Base-by-base conservation (phyloP, 2,888 invertebrate genomes). In the Eupelmus urozonus region DNA sequence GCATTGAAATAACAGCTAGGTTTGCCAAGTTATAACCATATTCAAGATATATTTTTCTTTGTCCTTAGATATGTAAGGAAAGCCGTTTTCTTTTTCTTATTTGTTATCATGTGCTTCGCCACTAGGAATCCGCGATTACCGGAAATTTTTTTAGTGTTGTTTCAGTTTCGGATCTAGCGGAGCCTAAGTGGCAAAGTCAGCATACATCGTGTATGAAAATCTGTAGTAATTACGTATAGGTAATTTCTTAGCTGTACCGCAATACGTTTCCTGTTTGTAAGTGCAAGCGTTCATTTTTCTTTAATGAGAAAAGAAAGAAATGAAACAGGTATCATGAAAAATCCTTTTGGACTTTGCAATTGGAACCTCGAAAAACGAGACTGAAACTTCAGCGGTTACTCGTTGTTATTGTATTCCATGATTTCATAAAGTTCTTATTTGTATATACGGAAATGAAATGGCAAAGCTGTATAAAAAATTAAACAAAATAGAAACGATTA, bases 1-100 rank as follows among this genome's bases (percentile, higher is more conserved):
- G 71, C 45, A 77, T 73, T 80, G 16, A 74, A 65, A 72, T 78
- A 75, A 78, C 72, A 80, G 80, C 78, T 80, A 80, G 78, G 71
- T 78, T 80, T 78, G 77, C 78, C 78, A 80, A 80, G 71, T 80
- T 80, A 71, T 55, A 74, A 75, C 13, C 49, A 72, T 42, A 49
- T 80, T 66, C 45, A 76, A 42, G 23, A 77, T 72, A 67, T 60
- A 57, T 62, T 79, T 72, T 65, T 73, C 27, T 59, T 67, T 63
- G 9, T 59, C 29, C 45, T 53, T 53, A 20, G 45, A 20, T 55
- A 55, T 3, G 9, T 51, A 69, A 62, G 49, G 23, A 74, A 45
- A 13, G 11, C 42, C 25, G 27, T 59, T 73, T 27, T 16, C 11
- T 62, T 40, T 40, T n/a, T n/a, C 18, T 57, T 63, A 67, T 69